Evolutionary conservation across 2,113 vertebrate species (phyloP), one percentile per base, ranked within the genome.

Genomic region (Circaetus gallicus): DNA sequence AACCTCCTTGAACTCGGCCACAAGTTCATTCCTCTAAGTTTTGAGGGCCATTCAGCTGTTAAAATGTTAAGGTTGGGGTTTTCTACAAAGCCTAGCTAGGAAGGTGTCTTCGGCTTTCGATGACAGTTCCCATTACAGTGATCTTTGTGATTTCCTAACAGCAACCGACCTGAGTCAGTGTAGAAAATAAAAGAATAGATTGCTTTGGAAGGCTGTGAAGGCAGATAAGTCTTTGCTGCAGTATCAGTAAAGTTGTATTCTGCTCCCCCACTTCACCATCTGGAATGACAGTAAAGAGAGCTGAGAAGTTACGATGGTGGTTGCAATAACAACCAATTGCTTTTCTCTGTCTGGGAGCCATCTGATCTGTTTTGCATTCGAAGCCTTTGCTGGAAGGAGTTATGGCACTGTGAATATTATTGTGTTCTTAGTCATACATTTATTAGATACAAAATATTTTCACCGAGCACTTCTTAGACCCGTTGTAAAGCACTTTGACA

Each of bases 391-490:
- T 97, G 88, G 91, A 96, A 97, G 79, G 47, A 92, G 59, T 95
- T 95, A 74, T 25, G 52, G 45, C 55, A 91, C 28, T 87, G 42
- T 89, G 89, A 86, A 56, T 82, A 65, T 83, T 86, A 31, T 52
- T 84, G 42, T 63, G 32, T 84, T 93, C 92, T 94, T 96, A 95
- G 40, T 90, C 92, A 92, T 47, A 58, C 40, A 31, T 93, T 95
- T 96, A 85, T 96, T 93, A 95, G 91, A 95, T 55, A 52, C 24
- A 58, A 95, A 95, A 85, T 92, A 91, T 90, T 97, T 95, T 92
- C 70, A 49, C 66, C 16, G 36, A 89, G 83, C 34, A 36, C 16
- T 87, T 96, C 67, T 96, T 61, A 93, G 79, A 94, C 84, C 32
- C 29, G 71, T 84, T 82, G 63, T 50, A 91, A 86, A 94, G 63